Evolutionary conservation across 2,113 vertebrate species (phyloP), one percentile per base, ranked within the genome.

Genomic region (Scatophagus argus): DNA sequence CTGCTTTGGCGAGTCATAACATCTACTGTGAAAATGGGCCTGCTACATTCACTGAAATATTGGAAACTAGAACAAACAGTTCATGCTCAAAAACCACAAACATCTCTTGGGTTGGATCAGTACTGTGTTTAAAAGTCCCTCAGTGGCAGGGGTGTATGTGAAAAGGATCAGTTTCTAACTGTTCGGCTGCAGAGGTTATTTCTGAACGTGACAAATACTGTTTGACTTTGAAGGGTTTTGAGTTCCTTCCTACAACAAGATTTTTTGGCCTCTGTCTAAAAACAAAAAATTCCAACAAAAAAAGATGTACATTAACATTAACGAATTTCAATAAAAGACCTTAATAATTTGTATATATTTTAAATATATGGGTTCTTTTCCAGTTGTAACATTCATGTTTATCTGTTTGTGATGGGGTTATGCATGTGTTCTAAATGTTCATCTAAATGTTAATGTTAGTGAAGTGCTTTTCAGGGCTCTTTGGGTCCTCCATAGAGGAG

Each of bases 1-100:
- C 56, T 31, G n/a, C 36, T 16, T 10, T 67, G 23, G 46, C 61
- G 41, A 47, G 55, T 27, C 32, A 67, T 13, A 46, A 62, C 23
- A 6, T 72, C 43, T 51, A 34, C 43, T 39, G 23, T 60, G 10
- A 44, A 61, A 65, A 67, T 58, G 10, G 3, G 11, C 12, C 6
- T 6, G 11, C 39, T 29, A 32, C 25, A 47, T 39, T 25, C 39
- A 41, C 23, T 65, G 25, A 72, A 60, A 66, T 38, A 5, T 29
- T 65, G 36, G 52, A 71, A 60, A 58, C 5, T n/a, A 38, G 59
- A 67, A 39, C 12, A 56, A 38, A 17, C 8, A 32, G 14, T 32
- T 66, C n/a, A 4, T 31, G 25, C 31, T 49, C 1, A 9, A 7
- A 67, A 67, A 49, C 55, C 62, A 49, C 39, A 83, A 43, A 72